Evolutionary conservation across 2,888 invertebrate genomes (phyloP).

Genomic region (Heliconius ethilla): DNA sequence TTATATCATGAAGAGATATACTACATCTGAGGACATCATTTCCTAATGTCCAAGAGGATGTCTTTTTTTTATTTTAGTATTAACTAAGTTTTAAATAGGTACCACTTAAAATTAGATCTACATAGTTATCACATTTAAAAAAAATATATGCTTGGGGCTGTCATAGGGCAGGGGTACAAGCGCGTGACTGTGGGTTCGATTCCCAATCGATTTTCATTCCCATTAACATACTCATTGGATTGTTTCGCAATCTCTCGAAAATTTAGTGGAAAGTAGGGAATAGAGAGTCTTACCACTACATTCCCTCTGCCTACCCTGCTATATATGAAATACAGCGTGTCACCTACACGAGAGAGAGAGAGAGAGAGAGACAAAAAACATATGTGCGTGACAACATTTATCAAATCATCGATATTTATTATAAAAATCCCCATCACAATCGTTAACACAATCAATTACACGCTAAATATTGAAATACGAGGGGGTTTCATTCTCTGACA

Average conservation of each 20-base stretch:
- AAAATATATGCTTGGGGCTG: background rate
- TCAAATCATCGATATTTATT: slow-evolving; percentile 23
- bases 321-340: no score
- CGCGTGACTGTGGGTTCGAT: background rate
- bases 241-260: background rate
- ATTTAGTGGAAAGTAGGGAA: background rate
- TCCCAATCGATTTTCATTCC: background rate
- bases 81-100: no score
- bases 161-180: background rate
- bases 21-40: background rate
- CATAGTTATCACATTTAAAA: no score
- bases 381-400: slow-evolving; percentile 32
- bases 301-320: no score
- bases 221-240: background rate
- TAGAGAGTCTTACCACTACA: no score
- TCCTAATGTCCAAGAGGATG: background rate
- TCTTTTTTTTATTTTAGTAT: background rate
- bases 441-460: slow-evolving; percentile 68
- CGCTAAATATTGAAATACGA: slow-evolving; percentile 63
- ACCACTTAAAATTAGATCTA: no score
- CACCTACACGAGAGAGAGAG: no score
- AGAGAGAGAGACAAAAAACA: no score
- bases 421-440: slow-evolving; percentile 50
- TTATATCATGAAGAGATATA: background rate
- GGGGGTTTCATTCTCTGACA: slow-evolving; percentile 53